phyloP scores from a whole-genome alignment of 53 echinoderm and acorn worm genomes.

The Paelopatides confundens region DNA sequence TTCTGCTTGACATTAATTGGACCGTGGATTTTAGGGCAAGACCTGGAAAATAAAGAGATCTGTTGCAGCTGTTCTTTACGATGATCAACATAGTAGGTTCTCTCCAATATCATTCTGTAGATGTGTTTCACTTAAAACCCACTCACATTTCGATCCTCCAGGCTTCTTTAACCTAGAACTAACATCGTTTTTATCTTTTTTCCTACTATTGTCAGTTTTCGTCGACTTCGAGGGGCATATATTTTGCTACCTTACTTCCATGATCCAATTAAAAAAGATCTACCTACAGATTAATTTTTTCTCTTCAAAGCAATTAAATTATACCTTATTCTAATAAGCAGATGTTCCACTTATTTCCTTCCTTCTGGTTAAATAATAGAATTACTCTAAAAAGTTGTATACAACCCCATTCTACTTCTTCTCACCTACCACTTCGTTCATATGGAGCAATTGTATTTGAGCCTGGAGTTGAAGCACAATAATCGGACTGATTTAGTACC shows the following conservation, averaged over 20 bases:
- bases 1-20: neutral
- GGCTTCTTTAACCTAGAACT: slow-evolving; percentile 30
- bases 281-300: slow-evolving; percentile 22
- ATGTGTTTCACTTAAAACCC: slow-evolving; percentile 33
- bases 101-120: slow-evolving; percentile 30
- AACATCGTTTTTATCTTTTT: neutral
- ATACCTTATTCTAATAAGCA: neutral
- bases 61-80: neutral
- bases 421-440: neutral
- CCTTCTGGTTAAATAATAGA: neutral
- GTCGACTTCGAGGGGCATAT: slow-evolving; percentile 10
- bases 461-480: too few species aligned
- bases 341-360: neutral
- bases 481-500: too few species aligned
- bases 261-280: slow-evolving; percentile 16
- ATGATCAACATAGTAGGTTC: neutral
- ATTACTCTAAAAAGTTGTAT: slow-evolving; percentile 2
- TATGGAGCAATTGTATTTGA: too few species aligned
- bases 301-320: slow-evolving; percentile 27
- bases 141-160: slow-evolving; percentile 14
- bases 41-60: neutral
- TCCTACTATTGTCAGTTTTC: neutral
- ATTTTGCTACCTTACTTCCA: neutral
- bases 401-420: neutral
- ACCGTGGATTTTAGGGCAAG: neutral